Evolutionary conservation across 1,140 invertebrate genomes (phyloP).

Genomic region (Coptotermes formosanus): DNA sequence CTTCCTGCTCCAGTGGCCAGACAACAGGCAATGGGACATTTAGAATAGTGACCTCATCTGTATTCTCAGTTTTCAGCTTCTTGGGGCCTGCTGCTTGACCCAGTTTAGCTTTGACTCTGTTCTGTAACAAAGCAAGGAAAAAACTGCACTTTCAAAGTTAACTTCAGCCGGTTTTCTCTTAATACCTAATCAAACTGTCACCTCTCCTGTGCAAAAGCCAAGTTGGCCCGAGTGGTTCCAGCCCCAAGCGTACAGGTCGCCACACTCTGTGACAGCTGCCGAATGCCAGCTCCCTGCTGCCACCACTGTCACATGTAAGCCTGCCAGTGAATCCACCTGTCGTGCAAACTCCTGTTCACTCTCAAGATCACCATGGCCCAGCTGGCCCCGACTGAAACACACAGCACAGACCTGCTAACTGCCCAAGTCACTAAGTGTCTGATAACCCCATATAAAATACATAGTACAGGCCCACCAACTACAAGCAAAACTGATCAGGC

Average conservation of each 20-base stretch:
- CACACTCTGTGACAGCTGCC: conserved; percentile 65
- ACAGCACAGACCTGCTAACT: background rate
- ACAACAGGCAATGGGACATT: conserved; percentile 53
- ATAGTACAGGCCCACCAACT: background rate
- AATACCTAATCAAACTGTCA: background rate
- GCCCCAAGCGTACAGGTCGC: conserved; percentile 77
- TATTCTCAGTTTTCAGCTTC: conserved; percentile 33
- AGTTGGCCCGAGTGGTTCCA: conserved; percentile 83
- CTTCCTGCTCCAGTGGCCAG: conserved; percentile 51
- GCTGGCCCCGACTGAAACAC: conserved; percentile 71
- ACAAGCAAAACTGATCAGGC: background rate
- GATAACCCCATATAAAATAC: background rate
- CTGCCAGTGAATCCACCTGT: conserved; percentile 61
- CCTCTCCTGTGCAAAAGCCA: conserved; percentile 51
- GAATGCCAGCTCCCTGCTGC: conserved; percentile 84
- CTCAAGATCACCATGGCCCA: conserved; percentile 72
- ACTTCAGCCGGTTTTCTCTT: no score
- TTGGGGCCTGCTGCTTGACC: conserved; percentile 36
- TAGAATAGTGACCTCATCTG: conserved; percentile 43
- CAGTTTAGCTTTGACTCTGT: no score
- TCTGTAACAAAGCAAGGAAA: no score
- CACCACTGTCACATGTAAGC: conserved; percentile 64
- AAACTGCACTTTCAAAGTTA: no score
- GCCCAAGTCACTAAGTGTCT: no score
- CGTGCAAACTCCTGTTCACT: conserved; percentile 57